Conservation (phyloP, 2,888 invertebrate genomes). For the Myopa testacea region DNA sequence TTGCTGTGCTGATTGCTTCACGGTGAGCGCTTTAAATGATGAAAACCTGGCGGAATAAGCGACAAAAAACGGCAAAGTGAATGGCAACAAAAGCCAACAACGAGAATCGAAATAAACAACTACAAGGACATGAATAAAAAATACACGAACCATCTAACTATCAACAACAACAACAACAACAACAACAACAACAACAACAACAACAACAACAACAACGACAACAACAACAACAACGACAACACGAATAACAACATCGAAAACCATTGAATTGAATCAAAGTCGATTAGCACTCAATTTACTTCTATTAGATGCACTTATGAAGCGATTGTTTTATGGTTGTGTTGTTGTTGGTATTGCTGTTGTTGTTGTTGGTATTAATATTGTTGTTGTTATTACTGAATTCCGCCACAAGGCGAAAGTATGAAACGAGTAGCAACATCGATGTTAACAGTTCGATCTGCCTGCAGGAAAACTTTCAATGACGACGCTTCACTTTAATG, state of each 20-base stretch:
- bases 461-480: too few relatives aligned
- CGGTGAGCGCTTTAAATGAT: constrained; percentile 2
- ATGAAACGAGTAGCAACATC: neutral
- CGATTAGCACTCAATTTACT: constrained; percentile 40
- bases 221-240: neutral
- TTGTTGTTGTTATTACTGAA: constrained; percentile 11
- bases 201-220: neutral
- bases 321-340: neutral
- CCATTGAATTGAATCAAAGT: constrained; percentile 38
- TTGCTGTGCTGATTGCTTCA: constrained; percentile 23
- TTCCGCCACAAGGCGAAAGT: neutral
- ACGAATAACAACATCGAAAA: neutral
- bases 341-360: neutral
- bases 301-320: constrained; percentile 32
- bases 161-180: neutral
- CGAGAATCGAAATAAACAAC: neutral
- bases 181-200: neutral
- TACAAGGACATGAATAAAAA: neutral
- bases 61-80: neutral
- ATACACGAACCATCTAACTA: neutral
- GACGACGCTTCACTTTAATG: too few relatives aligned
- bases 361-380: neutral
- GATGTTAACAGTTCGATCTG: too few relatives aligned
- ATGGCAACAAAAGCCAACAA: constrained; percentile 1
- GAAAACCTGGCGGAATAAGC: constrained; percentile 10